A percentile compares a stretch with the other conserved stretches of the same genome.
These are phyloP conservation scores for Antedon mediterranea DNA, from an alignment of 53 echinoderm and acorn worm species.

Conservation along the genomic window DNA sequence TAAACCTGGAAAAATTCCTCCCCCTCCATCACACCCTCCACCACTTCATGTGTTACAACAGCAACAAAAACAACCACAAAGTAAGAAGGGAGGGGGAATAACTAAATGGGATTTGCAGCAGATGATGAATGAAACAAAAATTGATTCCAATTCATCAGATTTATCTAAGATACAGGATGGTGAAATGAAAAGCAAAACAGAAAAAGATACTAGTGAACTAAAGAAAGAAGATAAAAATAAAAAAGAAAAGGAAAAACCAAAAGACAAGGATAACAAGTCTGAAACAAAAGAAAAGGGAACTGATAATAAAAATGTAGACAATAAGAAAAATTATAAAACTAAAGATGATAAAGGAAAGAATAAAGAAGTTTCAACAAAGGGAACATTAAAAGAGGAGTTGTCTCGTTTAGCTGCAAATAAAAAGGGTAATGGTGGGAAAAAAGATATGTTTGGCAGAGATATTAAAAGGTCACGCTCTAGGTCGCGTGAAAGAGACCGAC, in stretches of 20 bases:
- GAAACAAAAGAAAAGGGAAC: neutral
- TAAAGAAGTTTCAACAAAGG: neutral
- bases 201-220: neutral
- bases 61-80: neutral
- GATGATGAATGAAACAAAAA: neutral
- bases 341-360: neutral
- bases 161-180: neutral
- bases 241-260: neutral
- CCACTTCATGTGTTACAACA: neutral
- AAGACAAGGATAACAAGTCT: neutral
- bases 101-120: neutral
- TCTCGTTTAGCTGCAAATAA: neutral
- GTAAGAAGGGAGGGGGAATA: neutral
- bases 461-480: neutral
- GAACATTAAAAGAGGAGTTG: neutral
- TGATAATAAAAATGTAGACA: neutral
- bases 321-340: neutral
- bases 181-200: neutral
- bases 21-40: neutral
- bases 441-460: neutral
- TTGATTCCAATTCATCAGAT: neutral
- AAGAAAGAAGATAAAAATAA: neutral
- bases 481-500: neutral
- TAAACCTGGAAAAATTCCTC: neutral
- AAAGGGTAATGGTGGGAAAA: neutral